Conservation (phyloP, 2,888 invertebrate genomes). For the Hymenopus coronatus region DNA sequence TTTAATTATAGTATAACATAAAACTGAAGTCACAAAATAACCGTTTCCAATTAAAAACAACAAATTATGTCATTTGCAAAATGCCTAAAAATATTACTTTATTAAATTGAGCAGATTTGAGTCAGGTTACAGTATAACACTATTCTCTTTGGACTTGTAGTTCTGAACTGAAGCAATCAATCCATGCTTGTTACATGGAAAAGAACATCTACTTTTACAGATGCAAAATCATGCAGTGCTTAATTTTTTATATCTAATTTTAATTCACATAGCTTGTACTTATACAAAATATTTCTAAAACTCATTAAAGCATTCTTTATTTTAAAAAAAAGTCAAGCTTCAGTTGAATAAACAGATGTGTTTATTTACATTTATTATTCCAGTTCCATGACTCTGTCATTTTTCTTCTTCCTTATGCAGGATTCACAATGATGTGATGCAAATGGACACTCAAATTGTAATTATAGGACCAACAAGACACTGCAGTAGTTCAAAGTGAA, state of each 20-base stretch:
- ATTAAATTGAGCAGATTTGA: too few species aligned
- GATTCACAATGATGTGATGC: too few species aligned
- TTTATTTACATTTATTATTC: not conserved
- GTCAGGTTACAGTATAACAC: too few species aligned
- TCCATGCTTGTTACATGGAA: not conserved
- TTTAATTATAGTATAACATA: too few species aligned
- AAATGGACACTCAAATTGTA: too few species aligned
- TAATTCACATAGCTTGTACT: not conserved
- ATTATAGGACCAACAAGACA: too few species aligned
- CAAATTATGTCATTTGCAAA: too few species aligned
- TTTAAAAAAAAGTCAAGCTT: not conserved
- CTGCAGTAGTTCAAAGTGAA: too few species aligned
- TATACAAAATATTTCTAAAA: not conserved
- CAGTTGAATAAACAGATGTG: not conserved
- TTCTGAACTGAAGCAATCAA: not conserved
- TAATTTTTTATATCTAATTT: not conserved
- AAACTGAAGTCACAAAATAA: too few species aligned
- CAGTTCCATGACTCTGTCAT: not conserved
- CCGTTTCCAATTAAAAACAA: too few species aligned
- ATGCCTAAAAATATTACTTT: too few species aligned
- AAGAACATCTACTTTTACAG: conserved; percentile 24
- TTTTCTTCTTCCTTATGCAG: too few species aligned
- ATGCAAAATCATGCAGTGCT: not conserved
- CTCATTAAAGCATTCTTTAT: not conserved
- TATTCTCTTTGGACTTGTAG: not conserved